Evolutionary conservation across 1,140 invertebrate species (phyloP).

Genomic region (Drosophila ironensis): DNA sequence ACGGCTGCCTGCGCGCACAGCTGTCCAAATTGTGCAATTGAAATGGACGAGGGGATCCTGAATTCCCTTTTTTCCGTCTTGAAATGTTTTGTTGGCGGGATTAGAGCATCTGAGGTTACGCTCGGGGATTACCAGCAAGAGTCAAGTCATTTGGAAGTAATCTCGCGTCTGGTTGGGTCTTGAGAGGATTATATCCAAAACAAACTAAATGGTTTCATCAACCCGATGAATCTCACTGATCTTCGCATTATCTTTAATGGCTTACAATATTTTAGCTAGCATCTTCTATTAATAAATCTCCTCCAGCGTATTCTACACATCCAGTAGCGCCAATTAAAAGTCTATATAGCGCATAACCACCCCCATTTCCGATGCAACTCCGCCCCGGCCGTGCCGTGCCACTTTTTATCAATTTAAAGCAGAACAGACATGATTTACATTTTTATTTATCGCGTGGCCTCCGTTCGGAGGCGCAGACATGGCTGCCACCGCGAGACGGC

Average conservation of each 20-base stretch:
- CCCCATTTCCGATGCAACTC: constrained; percentile 20
- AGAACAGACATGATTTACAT: constrained; percentile 35
- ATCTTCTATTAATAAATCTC: constrained; percentile 20
- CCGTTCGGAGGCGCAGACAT: constrained; percentile 27
- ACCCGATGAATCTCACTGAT: too few relatives aligned
- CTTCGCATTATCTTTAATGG: too few relatives aligned
- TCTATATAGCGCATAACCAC: constrained; percentile 15
- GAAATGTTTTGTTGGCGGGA: constrained; percentile 3
- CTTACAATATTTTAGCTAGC: not conserved
- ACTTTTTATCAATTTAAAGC: constrained; percentile 47
- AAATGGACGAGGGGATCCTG: constrained; percentile 4
- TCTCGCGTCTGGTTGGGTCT: not conserved
- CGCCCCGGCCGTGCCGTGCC: not conserved
- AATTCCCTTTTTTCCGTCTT: not conserved
- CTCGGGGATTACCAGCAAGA: constrained; percentile 1
- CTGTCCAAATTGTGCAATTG: constrained; percentile 61
- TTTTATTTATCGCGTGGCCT: constrained; percentile 32
- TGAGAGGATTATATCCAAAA: too few relatives aligned
- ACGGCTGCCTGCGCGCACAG: constrained; percentile 44
- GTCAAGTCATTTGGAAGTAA: constrained; percentile 24
- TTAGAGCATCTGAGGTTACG: constrained; percentile 1
- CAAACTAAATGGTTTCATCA: too few relatives aligned
- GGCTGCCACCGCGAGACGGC: constrained; percentile 15
- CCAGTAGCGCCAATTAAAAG: constrained; percentile 34
- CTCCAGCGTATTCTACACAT: constrained; percentile 12